phyloP scores from a whole-genome alignment of 2,888 invertebrate species.

The Rugalucina vietnamica region DNA sequence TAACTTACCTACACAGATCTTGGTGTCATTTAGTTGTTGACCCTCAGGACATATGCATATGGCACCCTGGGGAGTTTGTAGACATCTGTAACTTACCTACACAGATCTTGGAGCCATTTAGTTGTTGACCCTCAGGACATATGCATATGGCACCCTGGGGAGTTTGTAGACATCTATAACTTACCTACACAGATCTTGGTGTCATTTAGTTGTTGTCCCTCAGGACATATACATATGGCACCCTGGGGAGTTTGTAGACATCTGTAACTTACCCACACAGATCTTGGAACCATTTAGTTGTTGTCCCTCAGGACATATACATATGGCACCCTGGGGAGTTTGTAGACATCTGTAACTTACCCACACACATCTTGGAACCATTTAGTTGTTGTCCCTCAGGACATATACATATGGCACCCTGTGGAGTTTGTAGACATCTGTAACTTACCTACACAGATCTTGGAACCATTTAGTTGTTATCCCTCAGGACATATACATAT shows the following conservation, averaged over 20 bases:
- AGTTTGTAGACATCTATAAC: constrained; percentile 83
- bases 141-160: constrained; percentile 92
- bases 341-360: constrained; percentile 83
- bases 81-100: constrained; percentile 83
- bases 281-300: constrained; percentile 86
- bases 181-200: constrained; percentile 83
- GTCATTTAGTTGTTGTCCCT: constrained; percentile 91
- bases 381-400: constrained; percentile 93
- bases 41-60: constrained; percentile 95
- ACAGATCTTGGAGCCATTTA: constrained; percentile 85
- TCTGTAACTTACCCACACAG: constrained; percentile 83
- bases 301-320: constrained; percentile 95
- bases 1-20: constrained; percentile 83
- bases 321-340: constrained; percentile 90
- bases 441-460: constrained; percentile 83
- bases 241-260: constrained; percentile 87
- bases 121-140: constrained; percentile 94
- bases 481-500: constrained; percentile 95
- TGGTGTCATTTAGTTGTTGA: constrained; percentile 88
- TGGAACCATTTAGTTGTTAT: constrained; percentile 88
- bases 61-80: constrained; percentile 88
- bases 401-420: constrained; percentile 95
- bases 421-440: constrained; percentile 83
- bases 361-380: constrained; percentile 83
- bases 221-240: constrained; percentile 94